Evolutionary conservation across 2,113 vertebrate species (phyloP), one percentile per base, ranked within the genome.

Genomic region (Hippoglossus stenolepis): DNA sequence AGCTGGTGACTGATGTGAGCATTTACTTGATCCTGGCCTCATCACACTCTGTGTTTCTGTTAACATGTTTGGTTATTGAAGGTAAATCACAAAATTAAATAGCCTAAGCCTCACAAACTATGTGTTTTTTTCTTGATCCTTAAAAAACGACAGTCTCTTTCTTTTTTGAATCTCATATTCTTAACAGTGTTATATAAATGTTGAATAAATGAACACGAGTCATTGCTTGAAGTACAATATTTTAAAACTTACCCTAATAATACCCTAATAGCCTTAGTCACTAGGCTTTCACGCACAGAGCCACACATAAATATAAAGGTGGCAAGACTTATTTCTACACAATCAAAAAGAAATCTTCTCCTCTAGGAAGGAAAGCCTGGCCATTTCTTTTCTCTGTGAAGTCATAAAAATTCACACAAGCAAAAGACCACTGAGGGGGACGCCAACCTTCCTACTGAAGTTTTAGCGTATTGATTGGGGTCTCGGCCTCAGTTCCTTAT

Each of bases 1-100:
- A 75, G 64, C 79, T 75, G 67, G 61, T 21, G 40, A 77, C 40
- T 66, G 49, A 51, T 20, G 65, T 28, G 43, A 80, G 72, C 59
- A 76, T 20, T 65, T 70, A 49, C 47, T 15, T 38, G 11, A 65
- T 68, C 31, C 67, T 79, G 53, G 75, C 26, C 61, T 35, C 38
- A 70, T 62, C 35, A 49, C 76, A 67, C n/a, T 9, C 24, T 65
- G 17, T 9, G 1, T 20, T 23, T 20, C n/a, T 23, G 51, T 20
- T 56, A 10, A 56, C 9, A 21, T 24, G 56, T 26, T 24, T 51
- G 17, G n/a, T n/a, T 21, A 21, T 56, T 56, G 9, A 8, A 20
- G 20, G n/a, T 56, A 21, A 56, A 56, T 56, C n/a, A 21, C 53
- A 56, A 51, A 17, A 51, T 51, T 8, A 7, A 9, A 51, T 51